Evolutionary conservation across 2,888 invertebrate species (phyloP), one percentile per base, ranked within the genome.

Genomic region (Cantharis rustica): DNA sequence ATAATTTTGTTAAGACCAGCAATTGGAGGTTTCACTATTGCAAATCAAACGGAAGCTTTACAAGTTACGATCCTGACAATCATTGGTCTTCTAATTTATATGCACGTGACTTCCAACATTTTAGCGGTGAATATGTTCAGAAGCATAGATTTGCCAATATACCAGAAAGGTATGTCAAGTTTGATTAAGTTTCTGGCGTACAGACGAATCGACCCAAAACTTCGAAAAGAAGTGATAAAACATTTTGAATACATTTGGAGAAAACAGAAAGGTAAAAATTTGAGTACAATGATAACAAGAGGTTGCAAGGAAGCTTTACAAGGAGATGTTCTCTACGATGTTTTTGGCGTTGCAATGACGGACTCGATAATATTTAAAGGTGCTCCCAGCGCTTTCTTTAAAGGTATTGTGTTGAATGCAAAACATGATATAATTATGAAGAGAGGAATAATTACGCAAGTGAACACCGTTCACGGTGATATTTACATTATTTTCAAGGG

Each of bases 171-270:
- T 9, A 84, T 84, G 82, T 77, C 68, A 17, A 73, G 79, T 11
- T 70, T 84, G 63, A 68, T 82, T 13, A 71, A 70, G 10, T 84
- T 83, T 73, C 66, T 84, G 70, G 76, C 79, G 20, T 71, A 75
- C 13, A 75, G 77, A 17, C 80, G 79, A 20, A 79, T 84, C n/a
- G 82, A 83, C 62, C 73, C 70, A n/a, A 76, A 75, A 10, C 61
- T 83, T 5, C 79, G 78, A 47, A 76, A 75, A 15, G 82, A 82
- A 66, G 74, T 82, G 10, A 81, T 83, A 16, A 70, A 79, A n/a
- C 79, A 84, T 69, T 84, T 79, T 70, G 82, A 84, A 68, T 82
- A 79, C 31, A 72, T 82, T 27, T 84, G 83, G 84, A 68, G 63
- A 10, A 80, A 80, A 13, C 78, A 73, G 3, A 75, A 79, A 71